Conservation (phyloP, 1,140 invertebrate species). For the Drosophila miranda region DNA sequence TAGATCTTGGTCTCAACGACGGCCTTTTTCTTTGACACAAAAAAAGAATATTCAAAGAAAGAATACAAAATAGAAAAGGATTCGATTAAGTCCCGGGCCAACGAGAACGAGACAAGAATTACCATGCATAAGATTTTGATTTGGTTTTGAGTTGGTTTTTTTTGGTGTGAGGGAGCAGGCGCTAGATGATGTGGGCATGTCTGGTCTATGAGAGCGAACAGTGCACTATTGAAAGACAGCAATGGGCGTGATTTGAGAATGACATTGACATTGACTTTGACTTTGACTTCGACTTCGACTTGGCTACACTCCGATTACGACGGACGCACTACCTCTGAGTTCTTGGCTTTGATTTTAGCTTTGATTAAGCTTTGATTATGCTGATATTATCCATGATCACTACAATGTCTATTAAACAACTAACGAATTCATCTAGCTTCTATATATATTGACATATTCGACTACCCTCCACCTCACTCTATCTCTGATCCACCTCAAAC, state of each 20-base stretch:
- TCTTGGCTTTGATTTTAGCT: constrained; percentile 39
- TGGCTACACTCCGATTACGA: constrained; percentile 41
- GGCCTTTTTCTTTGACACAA: constrained; percentile 61
- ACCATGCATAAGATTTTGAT: constrained; percentile 60
- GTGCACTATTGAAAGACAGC: constrained; percentile 57
- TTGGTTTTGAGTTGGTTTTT: constrained; percentile 18
- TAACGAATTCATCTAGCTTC: constrained; percentile 72
- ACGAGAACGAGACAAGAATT: constrained; percentile 37
- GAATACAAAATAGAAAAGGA: constrained; percentile 71
- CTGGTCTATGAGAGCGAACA: constrained; percentile 57
- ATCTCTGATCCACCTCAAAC: constrained; percentile 21
- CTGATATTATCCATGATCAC: constrained; percentile 70
- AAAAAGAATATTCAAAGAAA: constrained; percentile 54
- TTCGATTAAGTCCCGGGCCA: constrained; percentile 65
- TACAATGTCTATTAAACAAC: constrained; percentile 75
- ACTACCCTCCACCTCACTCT: constrained; percentile 24
- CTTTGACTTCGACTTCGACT: constrained; percentile 8
- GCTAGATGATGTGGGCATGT: constrained; percentile 50
- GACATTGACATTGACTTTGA: constrained; percentile 22
- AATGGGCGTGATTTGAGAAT: constrained; percentile 66
- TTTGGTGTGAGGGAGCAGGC: constrained; percentile 40
- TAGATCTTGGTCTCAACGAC: constrained; percentile 77
- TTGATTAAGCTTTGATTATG: constrained; percentile 60
- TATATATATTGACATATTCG: constrained; percentile 67
- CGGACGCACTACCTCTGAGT: constrained; percentile 34